Evolutionary conservation across 2,797 vertebrate species (phyloP), one percentile per base, ranked within the genome.

Genomic region (Liasis olivaceus): DNA sequence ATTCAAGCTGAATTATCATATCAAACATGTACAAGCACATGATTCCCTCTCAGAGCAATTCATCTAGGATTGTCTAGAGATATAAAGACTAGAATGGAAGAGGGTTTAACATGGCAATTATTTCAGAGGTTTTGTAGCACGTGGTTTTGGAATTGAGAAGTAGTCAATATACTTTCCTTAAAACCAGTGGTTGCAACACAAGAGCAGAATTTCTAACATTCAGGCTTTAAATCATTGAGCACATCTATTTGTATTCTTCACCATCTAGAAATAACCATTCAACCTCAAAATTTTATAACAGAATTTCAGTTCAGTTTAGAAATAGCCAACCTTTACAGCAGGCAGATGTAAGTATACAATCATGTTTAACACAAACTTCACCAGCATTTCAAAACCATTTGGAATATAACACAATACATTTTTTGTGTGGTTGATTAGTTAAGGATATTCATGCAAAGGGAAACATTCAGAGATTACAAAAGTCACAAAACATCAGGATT

Each of bases 401-500:
- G 94, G 94, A 96, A 98, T 97, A 94, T 96, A 97, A 97, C 91
- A 97, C 94, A 96, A 87, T 90, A 96, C 94, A 85, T 92, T 92
- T 95, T 91, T 86, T 72, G 64, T 94, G 95, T 95, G 95, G 93
- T 94, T 96, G 6, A 1, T 96, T 95, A 96, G 87, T 94, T 97
- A 96, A 91, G 95, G 93, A 96, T 95, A 95, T 92, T 95, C 97
- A 97, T 97, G 97, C 97, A 97, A 97, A 97, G 96, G 96, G 97
- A 96, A 97, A 97, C 97, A 97, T 95, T 96, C 93, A 96, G 95
- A 96, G 95, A 94, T 96, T 97, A 97, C 92, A 96, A 96, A 98
- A 97, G 89, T 95, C 97, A 97, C 94, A 97, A 97, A 97, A 97
- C 95, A 93, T 94, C 93, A 36, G 89, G 77, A 91, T 93, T 96